Conservation (phyloP, 2,888 invertebrate genomes). For the Hydraecia micacea region DNA sequence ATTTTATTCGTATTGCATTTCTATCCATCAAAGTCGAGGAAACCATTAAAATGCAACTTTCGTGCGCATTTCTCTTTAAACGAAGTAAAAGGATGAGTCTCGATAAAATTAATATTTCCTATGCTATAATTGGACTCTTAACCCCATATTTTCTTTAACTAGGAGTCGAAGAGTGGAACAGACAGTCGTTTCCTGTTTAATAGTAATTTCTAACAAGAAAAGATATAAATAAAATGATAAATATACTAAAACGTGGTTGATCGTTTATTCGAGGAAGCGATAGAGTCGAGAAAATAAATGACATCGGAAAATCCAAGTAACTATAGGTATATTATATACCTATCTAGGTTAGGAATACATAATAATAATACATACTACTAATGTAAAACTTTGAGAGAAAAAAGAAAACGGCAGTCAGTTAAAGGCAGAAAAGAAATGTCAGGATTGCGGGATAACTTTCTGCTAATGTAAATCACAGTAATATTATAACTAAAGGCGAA, state of each 20-base stretch:
- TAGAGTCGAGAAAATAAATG: background rate
- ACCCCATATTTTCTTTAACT: slow-evolving; percentile 2
- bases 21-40: slow-evolving; percentile 53
- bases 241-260: background rate
- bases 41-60: slow-evolving; percentile 48
- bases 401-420: background rate
- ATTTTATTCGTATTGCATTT: slow-evolving; percentile 20
- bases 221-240: background rate
- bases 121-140: background rate
- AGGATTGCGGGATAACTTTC: no score
- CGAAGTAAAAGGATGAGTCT: slow-evolving; percentile 14
- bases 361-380: background rate
- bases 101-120: slow-evolving; percentile 30
- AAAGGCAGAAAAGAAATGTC: no score
- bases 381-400: background rate
- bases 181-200: background rate
- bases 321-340: background rate
- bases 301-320: background rate
- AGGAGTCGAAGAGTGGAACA: background rate
- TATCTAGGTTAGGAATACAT: background rate
- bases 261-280: background rate
- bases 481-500: no score
- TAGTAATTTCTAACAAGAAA: background rate
- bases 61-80: slow-evolving; percentile 8
- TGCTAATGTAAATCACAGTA: background rate